A percentile compares a stretch with the other conserved stretches of the same genome.
Evolutionary conservation across 2,113 vertebrate genomes (phyloP).

Genomic region (Noturus placidus): DNA sequence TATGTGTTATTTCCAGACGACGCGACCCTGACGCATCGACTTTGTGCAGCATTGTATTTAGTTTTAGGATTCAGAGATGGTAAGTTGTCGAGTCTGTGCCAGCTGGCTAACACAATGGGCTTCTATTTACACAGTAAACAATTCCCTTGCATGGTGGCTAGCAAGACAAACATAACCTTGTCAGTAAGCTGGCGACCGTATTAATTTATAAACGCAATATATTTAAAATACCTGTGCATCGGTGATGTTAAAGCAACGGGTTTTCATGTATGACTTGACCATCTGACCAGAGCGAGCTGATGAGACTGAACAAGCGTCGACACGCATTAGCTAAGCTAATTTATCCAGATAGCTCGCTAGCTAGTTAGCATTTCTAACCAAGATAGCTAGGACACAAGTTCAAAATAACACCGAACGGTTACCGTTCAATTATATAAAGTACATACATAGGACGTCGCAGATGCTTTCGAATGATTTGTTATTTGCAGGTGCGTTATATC

Average conservation of each 20-base stretch:
- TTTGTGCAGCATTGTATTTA: neutral
- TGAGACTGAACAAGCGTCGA: slow-evolving; percentile 14
- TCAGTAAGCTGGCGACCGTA: neutral
- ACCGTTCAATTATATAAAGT: neutral
- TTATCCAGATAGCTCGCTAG: slow-evolving; percentile 6
- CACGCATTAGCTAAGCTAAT: slow-evolving; percentile 15
- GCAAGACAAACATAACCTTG: slow-evolving; percentile 32
- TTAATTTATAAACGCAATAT: no score
- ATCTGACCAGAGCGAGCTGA: neutral
- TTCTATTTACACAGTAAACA: slow-evolving; percentile 58
- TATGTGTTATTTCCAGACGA: neutral
- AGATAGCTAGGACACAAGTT: neutral
- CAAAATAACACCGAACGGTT: neutral
- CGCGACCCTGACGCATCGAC: neutral
- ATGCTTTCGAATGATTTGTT: neutral
- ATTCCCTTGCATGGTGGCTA: slow-evolving; percentile 36
- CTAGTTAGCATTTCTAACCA: slow-evolving; percentile 24
- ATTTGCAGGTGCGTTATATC: slow-evolving; percentile 17
- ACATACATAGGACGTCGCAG: slow-evolving; percentile 34
- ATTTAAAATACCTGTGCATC: neutral
- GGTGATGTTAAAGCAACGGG: neutral
- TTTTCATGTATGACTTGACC: neutral
- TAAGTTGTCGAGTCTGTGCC: neutral
- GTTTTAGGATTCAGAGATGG: neutral
- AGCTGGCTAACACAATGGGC: slow-evolving; percentile 49